Conservation (phyloP, 2,113 vertebrate species). For the Solenodon paradoxus region DNA sequence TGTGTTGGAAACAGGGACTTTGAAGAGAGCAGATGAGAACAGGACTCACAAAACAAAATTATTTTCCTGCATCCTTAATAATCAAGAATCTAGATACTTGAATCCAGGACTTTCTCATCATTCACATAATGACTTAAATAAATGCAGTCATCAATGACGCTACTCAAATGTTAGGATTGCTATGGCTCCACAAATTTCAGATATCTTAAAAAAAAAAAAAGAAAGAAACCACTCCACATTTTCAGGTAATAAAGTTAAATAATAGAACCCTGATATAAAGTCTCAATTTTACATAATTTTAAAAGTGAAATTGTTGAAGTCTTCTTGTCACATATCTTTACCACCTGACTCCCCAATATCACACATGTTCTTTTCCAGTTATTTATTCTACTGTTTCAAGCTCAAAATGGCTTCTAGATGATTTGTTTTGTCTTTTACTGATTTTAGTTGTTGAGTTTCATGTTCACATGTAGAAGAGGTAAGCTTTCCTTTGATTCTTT, state of each 20-base stretch:
- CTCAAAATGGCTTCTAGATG: background rate
- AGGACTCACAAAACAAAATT: background rate
- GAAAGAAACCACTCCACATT: background rate
- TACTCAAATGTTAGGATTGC: background rate
- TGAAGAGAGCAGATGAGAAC: background rate
- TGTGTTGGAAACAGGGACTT: background rate
- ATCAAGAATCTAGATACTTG: background rate
- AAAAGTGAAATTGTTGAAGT: background rate
- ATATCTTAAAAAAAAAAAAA: background rate
- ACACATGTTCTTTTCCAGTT: background rate
- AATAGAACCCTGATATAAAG: background rate
- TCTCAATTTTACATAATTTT: background rate
- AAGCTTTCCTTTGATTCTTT: background rate
- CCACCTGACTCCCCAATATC: rapidly evolving
- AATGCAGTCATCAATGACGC: background rate
- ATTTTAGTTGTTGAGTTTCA: background rate
- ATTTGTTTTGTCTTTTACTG: background rate
- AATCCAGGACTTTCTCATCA: background rate
- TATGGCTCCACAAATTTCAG: background rate
- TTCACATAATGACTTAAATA: background rate
- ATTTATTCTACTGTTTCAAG: background rate
- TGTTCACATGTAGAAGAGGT: background rate
- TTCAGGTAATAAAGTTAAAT: background rate
- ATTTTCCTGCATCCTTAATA: background rate
- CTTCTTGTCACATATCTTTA: background rate